These are phyloP conservation scores for Tridacna gigas DNA, from an alignment of 2,888 invertebrate genomes.

Conservation along the genomic window DNA sequence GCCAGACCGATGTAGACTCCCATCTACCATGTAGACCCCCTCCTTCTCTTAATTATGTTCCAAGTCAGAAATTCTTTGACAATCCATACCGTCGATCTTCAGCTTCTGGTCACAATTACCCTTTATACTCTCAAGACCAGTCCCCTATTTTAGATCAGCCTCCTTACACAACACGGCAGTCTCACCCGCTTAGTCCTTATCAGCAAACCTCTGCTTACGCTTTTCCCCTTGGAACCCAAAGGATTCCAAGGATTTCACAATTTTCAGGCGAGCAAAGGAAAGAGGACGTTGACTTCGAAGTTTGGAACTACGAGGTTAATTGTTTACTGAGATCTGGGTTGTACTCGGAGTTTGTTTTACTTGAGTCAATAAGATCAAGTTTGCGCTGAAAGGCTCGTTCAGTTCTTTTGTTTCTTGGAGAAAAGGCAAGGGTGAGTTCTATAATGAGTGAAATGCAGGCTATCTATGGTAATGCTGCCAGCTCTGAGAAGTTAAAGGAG, in stretches of 20 bases:
- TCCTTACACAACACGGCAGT: neutral
- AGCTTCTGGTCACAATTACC: neutral
- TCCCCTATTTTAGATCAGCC: neutral
- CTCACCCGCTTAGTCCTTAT: neutral
- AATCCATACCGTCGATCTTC: neutral
- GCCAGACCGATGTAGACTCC: neutral
- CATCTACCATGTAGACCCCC: neutral
- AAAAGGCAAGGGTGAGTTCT: neutral
- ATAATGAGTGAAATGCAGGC: neutral
- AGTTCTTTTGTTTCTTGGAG: constrained; percentile 22
- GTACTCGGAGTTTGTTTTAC: neutral
- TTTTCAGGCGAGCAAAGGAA: neutral
- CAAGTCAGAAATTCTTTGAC: neutral
- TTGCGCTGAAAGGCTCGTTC: constrained; percentile 11
- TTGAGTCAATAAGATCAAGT: constrained; percentile 4
- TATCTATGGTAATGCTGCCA: neutral
- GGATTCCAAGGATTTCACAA: neutral
- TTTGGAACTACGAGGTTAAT: neutral
- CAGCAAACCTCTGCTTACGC: neutral
- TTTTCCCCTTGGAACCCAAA: neutral
- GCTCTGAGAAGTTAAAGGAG: constrained; percentile 22
- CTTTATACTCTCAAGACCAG: neutral
- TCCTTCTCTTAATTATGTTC: neutral
- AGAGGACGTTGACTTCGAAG: neutral
- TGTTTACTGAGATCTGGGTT: constrained; percentile 2